Evolutionary conservation across 2,113 vertebrate species (phyloP).

Genomic region (Ageneiosus marmoratus): DNA sequence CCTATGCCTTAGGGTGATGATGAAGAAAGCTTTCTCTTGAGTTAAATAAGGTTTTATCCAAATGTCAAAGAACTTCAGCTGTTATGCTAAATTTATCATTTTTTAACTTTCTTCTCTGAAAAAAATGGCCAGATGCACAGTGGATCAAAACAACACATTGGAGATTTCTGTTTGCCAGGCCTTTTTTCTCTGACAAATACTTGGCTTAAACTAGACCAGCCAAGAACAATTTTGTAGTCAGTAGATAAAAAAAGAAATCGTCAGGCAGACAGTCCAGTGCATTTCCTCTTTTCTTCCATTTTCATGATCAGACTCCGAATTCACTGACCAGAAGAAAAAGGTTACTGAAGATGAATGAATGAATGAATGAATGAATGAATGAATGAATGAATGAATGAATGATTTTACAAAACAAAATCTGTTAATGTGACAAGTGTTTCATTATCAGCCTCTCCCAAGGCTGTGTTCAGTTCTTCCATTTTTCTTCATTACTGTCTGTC

Average conservation of each 20-base stretch:
- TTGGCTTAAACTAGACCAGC: not conserved
- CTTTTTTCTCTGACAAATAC: constrained; percentile 6
- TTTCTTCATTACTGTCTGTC: constrained; percentile 1
- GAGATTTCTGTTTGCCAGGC: not conserved
- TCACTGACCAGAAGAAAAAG: not conserved
- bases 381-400: not conserved
- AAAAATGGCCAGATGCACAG: not conserved
- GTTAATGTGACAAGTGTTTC: not conserved
- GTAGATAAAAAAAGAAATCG: not conserved
- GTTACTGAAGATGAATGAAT: not conserved
- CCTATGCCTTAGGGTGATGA: not conserved
- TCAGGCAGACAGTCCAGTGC: not conserved
- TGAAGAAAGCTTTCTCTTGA: constrained; percentile 15
- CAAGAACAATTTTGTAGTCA: not conserved
- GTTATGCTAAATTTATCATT: not conserved
- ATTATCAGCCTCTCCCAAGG: not conserved
- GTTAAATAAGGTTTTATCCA: not conserved
- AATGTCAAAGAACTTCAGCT: not conserved
- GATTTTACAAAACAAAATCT: not conserved
- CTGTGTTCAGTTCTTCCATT: not conserved
- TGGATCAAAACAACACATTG: not conserved
- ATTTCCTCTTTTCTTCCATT: too few relatives aligned
- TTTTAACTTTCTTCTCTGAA: not conserved
- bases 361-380: too few relatives aligned
- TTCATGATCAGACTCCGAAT: not conserved